Percentiles rank a stretch among this genome's conserved stretches.
These are phyloP conservation scores for Myotis planiceps DNA, from an alignment of 2,797 vertebrate species.

Conservation along the genomic window DNA sequence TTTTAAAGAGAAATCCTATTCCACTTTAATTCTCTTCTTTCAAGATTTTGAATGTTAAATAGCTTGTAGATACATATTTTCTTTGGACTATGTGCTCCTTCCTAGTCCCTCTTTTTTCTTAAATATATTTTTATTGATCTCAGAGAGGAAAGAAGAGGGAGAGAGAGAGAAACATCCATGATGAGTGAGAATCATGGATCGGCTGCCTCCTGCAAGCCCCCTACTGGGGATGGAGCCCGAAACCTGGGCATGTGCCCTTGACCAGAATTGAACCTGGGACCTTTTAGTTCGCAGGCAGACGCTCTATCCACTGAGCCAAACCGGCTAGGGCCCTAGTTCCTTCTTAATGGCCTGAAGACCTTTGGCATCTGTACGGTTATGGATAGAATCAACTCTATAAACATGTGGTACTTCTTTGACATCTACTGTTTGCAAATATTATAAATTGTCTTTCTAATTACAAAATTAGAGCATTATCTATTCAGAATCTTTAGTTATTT, in stretches of 20 bases:
- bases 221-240: too few species aligned
- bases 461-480: neutral
- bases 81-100: neutral
- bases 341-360: neutral
- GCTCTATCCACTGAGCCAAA: too few species aligned
- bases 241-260: too few species aligned
- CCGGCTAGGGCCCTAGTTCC: neutral
- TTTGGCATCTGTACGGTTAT: neutral
- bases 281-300: too few species aligned
- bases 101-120: neutral
- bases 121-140: too few species aligned
- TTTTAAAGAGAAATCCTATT: neutral
- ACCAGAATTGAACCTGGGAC: too few species aligned
- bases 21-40: neutral
- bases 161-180: too few species aligned
- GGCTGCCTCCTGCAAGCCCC: too few species aligned
- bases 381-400: neutral
- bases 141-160: too few species aligned
- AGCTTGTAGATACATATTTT: neutral
- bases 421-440: neutral
- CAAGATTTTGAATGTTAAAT: neutral
- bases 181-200: too few species aligned
- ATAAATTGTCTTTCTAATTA: slow-evolving; percentile 6
- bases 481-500: neutral
- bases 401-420: neutral